These are phyloP conservation scores for Urophycis tenuis DNA, from an alignment of 2,797 vertebrate species.

Conservation along the genomic window DNA sequence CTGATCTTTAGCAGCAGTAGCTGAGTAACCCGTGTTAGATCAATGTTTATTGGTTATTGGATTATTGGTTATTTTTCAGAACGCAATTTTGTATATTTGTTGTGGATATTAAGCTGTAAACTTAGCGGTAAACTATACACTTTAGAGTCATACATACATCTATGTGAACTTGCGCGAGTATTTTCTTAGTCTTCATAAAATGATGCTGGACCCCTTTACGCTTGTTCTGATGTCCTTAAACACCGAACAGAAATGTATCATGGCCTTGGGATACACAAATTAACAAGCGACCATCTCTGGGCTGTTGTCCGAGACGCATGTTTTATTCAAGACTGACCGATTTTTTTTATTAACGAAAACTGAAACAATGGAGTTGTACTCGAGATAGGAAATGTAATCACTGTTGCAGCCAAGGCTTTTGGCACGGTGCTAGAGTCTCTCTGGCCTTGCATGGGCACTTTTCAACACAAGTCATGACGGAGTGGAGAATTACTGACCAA, in stretches of 20 bases:
- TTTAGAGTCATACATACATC: background rate
- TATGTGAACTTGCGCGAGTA: too few species aligned
- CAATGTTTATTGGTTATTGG: too few species aligned
- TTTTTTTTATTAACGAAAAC: background rate
- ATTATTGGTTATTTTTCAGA: too few species aligned
- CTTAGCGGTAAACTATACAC: too few species aligned
- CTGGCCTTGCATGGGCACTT: slow-evolving; percentile 19
- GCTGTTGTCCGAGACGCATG: background rate
- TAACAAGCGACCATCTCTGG: background rate
- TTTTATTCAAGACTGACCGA: background rate
- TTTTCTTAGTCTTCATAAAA: background rate
- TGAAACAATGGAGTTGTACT: background rate
- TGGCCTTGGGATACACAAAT: background rate
- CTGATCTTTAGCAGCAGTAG: background rate
- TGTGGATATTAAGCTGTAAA: too few species aligned
- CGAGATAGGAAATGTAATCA: slow-evolving; percentile 12
- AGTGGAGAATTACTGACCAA: slow-evolving; percentile 20
- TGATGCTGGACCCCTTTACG: background rate
- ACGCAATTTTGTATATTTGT: background rate
- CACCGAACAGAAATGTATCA: background rate
- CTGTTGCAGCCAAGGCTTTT: slow-evolving; percentile 10
- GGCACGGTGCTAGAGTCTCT: slow-evolving; percentile 12
- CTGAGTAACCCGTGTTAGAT: too few species aligned
- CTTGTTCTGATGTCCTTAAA: background rate
- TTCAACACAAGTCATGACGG: slow-evolving; percentile 19